Base-by-base conservation (phyloP, 2,888 invertebrate genomes). In the Scrobipalpa atriplicella region DNA sequence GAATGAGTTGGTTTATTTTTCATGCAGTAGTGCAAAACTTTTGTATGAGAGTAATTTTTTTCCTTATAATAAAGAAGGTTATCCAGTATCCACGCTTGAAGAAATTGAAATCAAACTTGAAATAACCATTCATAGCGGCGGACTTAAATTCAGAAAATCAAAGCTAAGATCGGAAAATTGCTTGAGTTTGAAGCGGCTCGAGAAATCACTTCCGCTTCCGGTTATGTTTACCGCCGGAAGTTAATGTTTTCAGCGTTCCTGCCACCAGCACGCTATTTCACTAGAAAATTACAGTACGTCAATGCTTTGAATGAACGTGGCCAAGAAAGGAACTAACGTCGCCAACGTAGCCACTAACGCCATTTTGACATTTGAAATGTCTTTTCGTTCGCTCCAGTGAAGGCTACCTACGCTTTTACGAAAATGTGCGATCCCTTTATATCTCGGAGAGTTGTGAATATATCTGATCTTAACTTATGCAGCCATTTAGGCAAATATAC, bases 181-280 rank as follows among this genome's bases (percentile, higher is more conserved):
- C 38, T 58, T 10, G 66, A 76, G 74, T 79, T 80, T 71, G 73
- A 76, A 72, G 75, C 72, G 75, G 76, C 75, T 78, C 75, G 76
- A 71, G 74, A 68, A 78, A 81, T 77, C 78, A 71, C 77, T 78
- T 80, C 82, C 80, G 76, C 10, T 29, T 19, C 54, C 43, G 43
- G 71, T 73, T 71, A 72, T 74, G 77, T 72, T 76, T 72, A 67
- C 66, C 69, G 72, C 73, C 74, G 79, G 77, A 79, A 78, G 75
- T 76, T 70, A 72, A 75, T 73, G 72, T 70, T 79, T 78, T 75
- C 72, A 78, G 77, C 73, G 78, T 56, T 56, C 9, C 38, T 16
- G n/a, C 58, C 78, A 76, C 69, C 58, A 73, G 68, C 84, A 84
- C 82, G 84, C 83, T 72, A 82, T 69, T 65, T 66, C 67, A 71